A percentile compares a stretch with the other conserved stretches of the same genome.
phyloP scores from a whole-genome alignment of 2,797 vertebrate genomes.

The Etheostoma nigrum region DNA sequence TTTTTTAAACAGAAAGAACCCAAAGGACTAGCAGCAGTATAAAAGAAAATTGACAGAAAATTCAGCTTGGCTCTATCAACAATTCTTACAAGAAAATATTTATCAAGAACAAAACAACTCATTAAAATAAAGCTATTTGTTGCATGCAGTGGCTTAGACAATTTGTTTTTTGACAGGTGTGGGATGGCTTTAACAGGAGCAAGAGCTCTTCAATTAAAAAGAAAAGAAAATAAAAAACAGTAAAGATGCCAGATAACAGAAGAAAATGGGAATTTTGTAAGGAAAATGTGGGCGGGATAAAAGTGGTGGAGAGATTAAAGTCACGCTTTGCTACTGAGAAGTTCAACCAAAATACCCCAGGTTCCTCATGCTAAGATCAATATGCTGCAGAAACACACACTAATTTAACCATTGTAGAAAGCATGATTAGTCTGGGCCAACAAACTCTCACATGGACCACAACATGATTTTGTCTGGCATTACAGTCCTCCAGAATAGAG shows the following conservation, averaged over 20 bases:
- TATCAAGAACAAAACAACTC: slow-evolving; percentile 43
- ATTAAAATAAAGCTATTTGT: slow-evolving; percentile 47
- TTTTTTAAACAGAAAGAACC: slow-evolving; percentile 64
- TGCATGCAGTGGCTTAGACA: slow-evolving; percentile 28
- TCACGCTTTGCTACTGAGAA: not conserved
- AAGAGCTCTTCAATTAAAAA: slow-evolving; percentile 31
- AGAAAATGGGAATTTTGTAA: slow-evolving; percentile 12
- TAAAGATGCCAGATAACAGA: slow-evolving; percentile 22
- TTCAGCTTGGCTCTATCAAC: slow-evolving; percentile 48
- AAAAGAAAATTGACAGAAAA: slow-evolving; percentile 54
- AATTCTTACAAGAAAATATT: slow-evolving; percentile 45
- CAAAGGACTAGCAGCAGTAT: slow-evolving; percentile 43
- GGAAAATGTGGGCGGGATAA: not conserved
- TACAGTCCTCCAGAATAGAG: slow-evolving; percentile 78
- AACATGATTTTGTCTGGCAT: slow-evolving; percentile 76
- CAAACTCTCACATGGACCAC: slow-evolving; percentile 74
- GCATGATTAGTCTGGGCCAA: slow-evolving; percentile 79
- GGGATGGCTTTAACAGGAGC: slow-evolving; percentile 31
- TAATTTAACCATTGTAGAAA: slow-evolving; percentile 77
- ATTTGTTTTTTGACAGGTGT: slow-evolving; percentile 39
- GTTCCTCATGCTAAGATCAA: slow-evolving; percentile 61
- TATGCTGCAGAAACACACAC: slow-evolving; percentile 66
- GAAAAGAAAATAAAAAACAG: slow-evolving; percentile 25
- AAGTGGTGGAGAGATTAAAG: slow-evolving; percentile 3
- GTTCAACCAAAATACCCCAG: slow-evolving; percentile 42